Percentiles rank a stretch among this genome's conserved stretches.
Evolutionary conservation across 2,888 invertebrate genomes (phyloP).

Genomic region (Geotrupes spiniger): DNA sequence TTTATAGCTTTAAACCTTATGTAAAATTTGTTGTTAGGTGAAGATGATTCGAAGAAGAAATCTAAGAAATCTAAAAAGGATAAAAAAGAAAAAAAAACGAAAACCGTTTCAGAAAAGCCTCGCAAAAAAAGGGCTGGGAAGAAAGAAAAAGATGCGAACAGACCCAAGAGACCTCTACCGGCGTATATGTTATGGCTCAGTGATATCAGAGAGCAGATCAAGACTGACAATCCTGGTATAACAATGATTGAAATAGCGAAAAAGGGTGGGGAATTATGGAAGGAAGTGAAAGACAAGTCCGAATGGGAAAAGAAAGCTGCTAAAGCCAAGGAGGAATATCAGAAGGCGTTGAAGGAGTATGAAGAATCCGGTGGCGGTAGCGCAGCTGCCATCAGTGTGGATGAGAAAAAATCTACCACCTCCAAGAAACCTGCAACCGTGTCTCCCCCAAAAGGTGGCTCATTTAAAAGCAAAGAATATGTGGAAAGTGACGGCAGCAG

Average conservation of each 20-base stretch:
- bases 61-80: conserved; percentile 58
- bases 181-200: conserved; percentile 96
- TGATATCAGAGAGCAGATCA: conserved; percentile 78
- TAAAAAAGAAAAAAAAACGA: conserved; percentile 57
- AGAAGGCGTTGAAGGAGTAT: conserved; percentile 85
- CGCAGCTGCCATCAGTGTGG: conserved; percentile 53
- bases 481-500: conserved; percentile 74
- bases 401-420: conserved; percentile 35
- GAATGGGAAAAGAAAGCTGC: conserved; percentile 88
- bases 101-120: conserved; percentile 67
- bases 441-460: conserved; percentile 50
- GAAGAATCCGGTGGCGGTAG: conserved; percentile 72
- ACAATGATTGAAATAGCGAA: conserved; percentile 89
- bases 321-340: conserved; percentile 85
- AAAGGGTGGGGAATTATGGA: conserved; percentile 94
- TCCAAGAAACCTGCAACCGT: conserved; percentile 38
- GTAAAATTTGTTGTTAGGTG: too few species aligned
- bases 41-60: conserved; percentile 53
- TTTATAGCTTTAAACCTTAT: too few species aligned
- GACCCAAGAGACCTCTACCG: conserved; percentile 84
- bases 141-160: conserved; percentile 80
- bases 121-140: conserved; percentile 64
- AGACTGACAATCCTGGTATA: conserved; percentile 87
- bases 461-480: conserved; percentile 91
- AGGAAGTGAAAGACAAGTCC: conserved; percentile 78